Evolutionary conservation across 1,140 invertebrate species (phyloP).

Genomic region (Stegodyphus dumicola): DNA sequence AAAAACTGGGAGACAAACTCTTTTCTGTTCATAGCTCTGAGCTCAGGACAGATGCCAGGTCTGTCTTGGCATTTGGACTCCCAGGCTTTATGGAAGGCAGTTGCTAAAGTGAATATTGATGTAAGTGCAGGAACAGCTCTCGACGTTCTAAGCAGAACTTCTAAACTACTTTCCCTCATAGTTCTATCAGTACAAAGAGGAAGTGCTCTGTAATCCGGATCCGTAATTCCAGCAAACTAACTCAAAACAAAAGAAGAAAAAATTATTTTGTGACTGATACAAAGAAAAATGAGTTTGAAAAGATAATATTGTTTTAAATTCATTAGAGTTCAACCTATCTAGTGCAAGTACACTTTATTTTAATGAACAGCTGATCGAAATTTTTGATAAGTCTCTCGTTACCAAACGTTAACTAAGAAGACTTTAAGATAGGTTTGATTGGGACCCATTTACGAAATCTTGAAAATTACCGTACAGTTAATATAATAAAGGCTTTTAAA

Average conservation of each 20-base stretch:
- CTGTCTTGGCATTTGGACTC: conserved; percentile 64
- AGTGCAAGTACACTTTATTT: no score
- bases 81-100: conserved; percentile 68
- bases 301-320: no score
- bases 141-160: conserved; percentile 63
- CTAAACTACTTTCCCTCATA: conserved; percentile 64
- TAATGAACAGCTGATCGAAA: no score
- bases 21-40: conserved; percentile 65
- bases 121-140: conserved; percentile 69
- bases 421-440: no score
- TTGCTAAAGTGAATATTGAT: conserved; percentile 69
- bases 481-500: no score
- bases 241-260: background rate
- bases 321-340: no score
- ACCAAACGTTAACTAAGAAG: no score
- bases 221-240: background rate
- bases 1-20: conserved; percentile 68
- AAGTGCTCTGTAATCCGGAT: background rate
- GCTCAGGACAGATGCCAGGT: conserved; percentile 66
- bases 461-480: no score
- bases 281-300: no score
- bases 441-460: no score
- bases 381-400: no score
- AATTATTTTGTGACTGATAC: no score
- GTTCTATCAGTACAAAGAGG: background rate